Evolutionary conservation across 2,888 invertebrate genomes (phyloP).

Genomic region (Baronia brevicornis): DNA sequence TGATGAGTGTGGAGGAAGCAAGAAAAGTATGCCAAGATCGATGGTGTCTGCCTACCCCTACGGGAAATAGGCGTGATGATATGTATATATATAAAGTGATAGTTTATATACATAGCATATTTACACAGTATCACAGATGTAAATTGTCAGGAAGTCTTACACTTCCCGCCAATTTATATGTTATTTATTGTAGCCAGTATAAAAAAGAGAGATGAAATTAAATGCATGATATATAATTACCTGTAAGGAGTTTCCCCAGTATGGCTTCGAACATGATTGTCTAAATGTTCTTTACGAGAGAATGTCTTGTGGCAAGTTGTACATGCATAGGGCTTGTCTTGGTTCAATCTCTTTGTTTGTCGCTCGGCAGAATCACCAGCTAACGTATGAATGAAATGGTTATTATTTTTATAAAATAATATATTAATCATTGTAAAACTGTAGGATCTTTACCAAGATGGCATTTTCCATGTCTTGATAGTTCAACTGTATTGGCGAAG

Average conservation of each 20-base stretch:
- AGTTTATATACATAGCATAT: background rate
- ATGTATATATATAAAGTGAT: too few species aligned
- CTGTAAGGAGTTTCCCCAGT: conserved; percentile 89
- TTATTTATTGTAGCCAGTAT: too few species aligned
- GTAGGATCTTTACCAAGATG: conserved; percentile 87
- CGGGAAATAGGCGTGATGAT: too few species aligned
- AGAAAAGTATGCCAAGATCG: too few species aligned
- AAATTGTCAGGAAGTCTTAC: too few species aligned
- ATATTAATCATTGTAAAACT: conserved; percentile 69
- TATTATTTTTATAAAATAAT: background rate
- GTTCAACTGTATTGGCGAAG: conserved; percentile 85
- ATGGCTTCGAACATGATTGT: conserved; percentile 88
- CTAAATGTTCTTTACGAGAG: conserved; percentile 89
- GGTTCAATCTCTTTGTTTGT: conserved; percentile 87
- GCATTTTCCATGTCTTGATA: conserved; percentile 88
- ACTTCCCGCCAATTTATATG: too few species aligned
- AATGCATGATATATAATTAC: conserved; percentile 30
- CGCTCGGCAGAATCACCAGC: conserved; percentile 77
- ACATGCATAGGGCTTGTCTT: conserved; percentile 90
- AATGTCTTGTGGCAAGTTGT: conserved; percentile 91
- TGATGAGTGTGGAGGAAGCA: too few species aligned
- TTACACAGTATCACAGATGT: too few species aligned
- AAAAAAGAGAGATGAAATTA: background rate
- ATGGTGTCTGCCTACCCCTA: too few species aligned
- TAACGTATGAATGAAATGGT: conserved; percentile 19